Evolutionary conservation across 1,140 invertebrate genomes (phyloP), one percentile per base, ranked within the genome.

Genomic region (Chrysomallon squamiferum): DNA sequence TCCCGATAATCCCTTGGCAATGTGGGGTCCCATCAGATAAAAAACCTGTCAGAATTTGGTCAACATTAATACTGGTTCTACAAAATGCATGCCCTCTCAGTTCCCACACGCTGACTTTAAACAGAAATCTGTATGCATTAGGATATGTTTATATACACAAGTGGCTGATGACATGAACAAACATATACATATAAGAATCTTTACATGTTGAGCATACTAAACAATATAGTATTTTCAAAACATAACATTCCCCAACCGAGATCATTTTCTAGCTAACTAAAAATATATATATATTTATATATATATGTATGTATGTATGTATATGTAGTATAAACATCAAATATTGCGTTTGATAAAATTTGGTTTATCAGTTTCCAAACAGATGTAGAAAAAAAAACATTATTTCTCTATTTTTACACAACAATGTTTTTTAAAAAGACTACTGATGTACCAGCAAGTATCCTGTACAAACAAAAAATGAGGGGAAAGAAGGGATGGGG

Each of bases 321-420:
- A 7, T 50, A 27, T 20, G 6, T 20, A 50, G n/a, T 50, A 50
- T 50, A 27, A 20, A 50, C 25, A n/a, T n/a, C 25, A 20, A 20
- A 50, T 50, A 50, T 50, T 50, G 47, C 18, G 25, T 50, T 50
- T 50, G 25, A 50, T 50, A 50, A 50, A 27, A 50, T 50, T 50
- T 20, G n/a, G 25, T 20, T 50, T 50, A 20, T 7, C 47, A 20
- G 15, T 38, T 38, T 38, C 35, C 4, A 50, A 50, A 50, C 47
- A 43, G 41, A 20, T 50, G 18, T 50, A 50, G 25, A 50, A 50
- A 50, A 20, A 50, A 50, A 50, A 50, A 50, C 47, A 50, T 20
- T 6, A 7, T 20, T n/a, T 20, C 25, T 50, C n/a, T 50, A 5
- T 20, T 50, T 27, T 5, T 50, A n/a, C 18, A 50, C 47, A 20